A percentile compares a stretch with the other conserved stretches of the same genome.
Evolutionary conservation across 2,888 invertebrate species (phyloP).

Genomic region (Andrena haemorrhoa): DNA sequence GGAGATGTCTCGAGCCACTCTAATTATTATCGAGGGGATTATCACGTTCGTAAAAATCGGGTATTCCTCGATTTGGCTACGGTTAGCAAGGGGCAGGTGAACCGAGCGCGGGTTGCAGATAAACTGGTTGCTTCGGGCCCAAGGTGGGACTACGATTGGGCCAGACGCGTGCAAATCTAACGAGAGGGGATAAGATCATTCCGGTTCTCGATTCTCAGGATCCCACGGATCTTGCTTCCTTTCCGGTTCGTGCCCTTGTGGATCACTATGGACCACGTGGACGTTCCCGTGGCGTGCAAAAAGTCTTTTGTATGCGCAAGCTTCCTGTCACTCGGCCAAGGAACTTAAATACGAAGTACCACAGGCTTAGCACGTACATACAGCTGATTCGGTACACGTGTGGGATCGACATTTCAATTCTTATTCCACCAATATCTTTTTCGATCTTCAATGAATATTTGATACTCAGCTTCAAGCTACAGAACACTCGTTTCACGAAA

Average conservation of each 20-base stretch:
- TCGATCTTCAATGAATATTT: too few relatives aligned
- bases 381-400: too few relatives aligned
- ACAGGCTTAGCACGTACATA: not conserved
- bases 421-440: too few relatives aligned
- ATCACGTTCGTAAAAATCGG: not conserved
- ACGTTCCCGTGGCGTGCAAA: conserved; percentile 36
- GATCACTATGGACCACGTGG: conserved; percentile 33
- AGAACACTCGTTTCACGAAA: too few relatives aligned
- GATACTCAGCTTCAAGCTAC: too few relatives aligned
- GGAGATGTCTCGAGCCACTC: not conserved
- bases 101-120: conserved; percentile 50
- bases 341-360: not conserved
- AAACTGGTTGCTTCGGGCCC: conserved; percentile 58
- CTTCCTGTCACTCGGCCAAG: not conserved
- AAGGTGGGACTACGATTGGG: conserved; percentile 36
- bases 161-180: conserved; percentile 59
- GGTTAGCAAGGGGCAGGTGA: conserved; percentile 52
- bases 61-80: conserved; percentile 1
- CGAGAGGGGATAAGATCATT: conserved; percentile 62
- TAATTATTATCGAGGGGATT: not conserved
- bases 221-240: conserved; percentile 63
- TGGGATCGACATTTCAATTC: too few relatives aligned
- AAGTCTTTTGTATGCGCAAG: conserved; percentile 49
- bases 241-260: conserved; percentile 44
- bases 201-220: conserved; percentile 58